Conservation (phyloP, 2,797 vertebrate genomes). For the Lepilemur septentrionalis region DNA sequence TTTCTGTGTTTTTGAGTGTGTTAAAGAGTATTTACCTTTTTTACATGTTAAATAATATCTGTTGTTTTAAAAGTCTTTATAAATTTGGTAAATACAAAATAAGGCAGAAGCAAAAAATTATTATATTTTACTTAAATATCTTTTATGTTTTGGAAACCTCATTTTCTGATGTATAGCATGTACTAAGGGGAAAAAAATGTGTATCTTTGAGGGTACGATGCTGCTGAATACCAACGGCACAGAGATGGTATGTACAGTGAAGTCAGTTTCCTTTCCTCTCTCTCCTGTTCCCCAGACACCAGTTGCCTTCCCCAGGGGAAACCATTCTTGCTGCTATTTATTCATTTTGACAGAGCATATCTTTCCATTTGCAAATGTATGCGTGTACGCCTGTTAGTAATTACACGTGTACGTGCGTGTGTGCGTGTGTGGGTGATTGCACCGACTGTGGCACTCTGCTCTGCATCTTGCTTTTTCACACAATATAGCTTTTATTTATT, state of each 20-base stretch:
- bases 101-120: not conserved
- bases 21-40: not conserved
- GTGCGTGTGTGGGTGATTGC: not conserved
- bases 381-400: not conserved
- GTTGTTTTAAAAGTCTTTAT: not conserved
- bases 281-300: not conserved
- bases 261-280: not conserved
- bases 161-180: not conserved
- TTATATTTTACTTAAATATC: not conserved
- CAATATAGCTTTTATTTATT: not conserved
- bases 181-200: not conserved
- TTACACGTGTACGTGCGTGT: not conserved
- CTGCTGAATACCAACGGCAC: too few species aligned
- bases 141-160: conserved; percentile 38
- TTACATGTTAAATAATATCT: not conserved
- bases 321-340: not conserved
- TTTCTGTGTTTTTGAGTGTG: not conserved
- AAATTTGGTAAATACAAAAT: not conserved
- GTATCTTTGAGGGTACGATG: not conserved
- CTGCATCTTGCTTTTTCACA: not conserved
- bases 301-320: not conserved
- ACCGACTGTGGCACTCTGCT: not conserved
- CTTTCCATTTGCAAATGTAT: not conserved
- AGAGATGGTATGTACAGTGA: fast-evolving
- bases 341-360: not conserved